Conservation (phyloP, 1,140 invertebrate species). For the Euura lappo region DNA sequence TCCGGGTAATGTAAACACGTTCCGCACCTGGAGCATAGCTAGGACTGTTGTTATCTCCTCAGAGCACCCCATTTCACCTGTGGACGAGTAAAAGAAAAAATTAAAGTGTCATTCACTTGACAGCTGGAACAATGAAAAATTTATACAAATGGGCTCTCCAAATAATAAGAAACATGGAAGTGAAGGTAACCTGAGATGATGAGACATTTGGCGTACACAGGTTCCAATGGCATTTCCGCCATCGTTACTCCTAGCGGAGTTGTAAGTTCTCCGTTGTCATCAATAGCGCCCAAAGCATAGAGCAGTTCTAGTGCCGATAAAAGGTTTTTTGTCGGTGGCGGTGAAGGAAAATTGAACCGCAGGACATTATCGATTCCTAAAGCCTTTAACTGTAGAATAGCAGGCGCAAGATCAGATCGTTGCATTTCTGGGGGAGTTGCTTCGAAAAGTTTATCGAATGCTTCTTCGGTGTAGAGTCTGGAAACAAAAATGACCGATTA, state of each 20-base stretch:
- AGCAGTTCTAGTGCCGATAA: slow-evolving; percentile 85
- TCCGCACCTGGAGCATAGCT: slow-evolving; percentile 92
- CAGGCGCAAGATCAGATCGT: slow-evolving; percentile 82
- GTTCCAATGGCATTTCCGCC: slow-evolving; percentile 91
- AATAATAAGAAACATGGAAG: not conserved
- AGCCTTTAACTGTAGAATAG: slow-evolving; percentile 92
- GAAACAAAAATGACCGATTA: slow-evolving; percentile 26
- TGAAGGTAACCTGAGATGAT: slow-evolving; percentile 72
- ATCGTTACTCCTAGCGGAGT: slow-evolving; percentile 82
- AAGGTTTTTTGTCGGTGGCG: slow-evolving; percentile 90
- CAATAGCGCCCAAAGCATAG: slow-evolving; percentile 85
- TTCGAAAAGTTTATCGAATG: slow-evolving; percentile 73
- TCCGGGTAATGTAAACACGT: slow-evolving; percentile 78
- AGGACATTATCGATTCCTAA: slow-evolving; percentile 92
- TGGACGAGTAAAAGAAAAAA: slow-evolving; percentile 21
- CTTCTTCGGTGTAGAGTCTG: slow-evolving; percentile 80
- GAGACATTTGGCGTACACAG: slow-evolving; percentile 88
- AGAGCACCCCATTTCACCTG: slow-evolving; percentile 83
- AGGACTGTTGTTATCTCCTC: slow-evolving; percentile 89
- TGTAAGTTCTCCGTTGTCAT: slow-evolving; percentile 82
- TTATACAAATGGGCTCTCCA: not conserved
- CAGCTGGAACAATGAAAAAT: slow-evolving; percentile 6
- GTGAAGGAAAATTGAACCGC: slow-evolving; percentile 83
- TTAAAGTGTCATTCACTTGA: not conserved
- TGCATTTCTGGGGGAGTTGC: slow-evolving; percentile 92